Evolutionary conservation across 2,888 invertebrate genomes (phyloP).

Genomic region (Pyrocoelia pectoralis): DNA sequence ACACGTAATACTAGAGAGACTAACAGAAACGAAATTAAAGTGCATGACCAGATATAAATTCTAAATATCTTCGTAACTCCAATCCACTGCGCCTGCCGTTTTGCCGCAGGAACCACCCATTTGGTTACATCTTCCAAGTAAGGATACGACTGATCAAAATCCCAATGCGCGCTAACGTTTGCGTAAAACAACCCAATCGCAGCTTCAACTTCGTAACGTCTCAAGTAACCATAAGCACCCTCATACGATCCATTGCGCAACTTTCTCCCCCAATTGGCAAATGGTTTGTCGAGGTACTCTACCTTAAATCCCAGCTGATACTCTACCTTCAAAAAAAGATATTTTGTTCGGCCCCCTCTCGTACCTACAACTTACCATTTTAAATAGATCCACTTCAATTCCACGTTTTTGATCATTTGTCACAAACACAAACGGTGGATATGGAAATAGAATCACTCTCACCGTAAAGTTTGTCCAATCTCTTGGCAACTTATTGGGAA

Average conservation of each 20-base stretch:
- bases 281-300: neutral
- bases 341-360: neutral
- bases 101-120: conserved; percentile 22
- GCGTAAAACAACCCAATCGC: conserved; percentile 17
- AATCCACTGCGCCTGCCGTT: conserved; percentile 13
- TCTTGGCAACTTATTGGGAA: conserved; percentile 13
- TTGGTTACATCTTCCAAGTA: conserved; percentile 25
- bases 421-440: conserved; percentile 15
- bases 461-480: conserved; percentile 15
- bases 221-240: conserved; percentile 12
- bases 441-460: neutral
- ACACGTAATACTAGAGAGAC: neutral
- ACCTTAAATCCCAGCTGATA: neutral
- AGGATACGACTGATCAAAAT: conserved; percentile 24
- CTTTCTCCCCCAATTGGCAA: conserved; percentile 8
- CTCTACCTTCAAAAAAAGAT: conserved; percentile 10
- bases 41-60: neutral
- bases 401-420: neutral
- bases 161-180: conserved; percentile 11
- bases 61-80: conserved; percentile 17
- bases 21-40: neutral
- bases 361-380: conserved; percentile 9
- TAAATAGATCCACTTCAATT: conserved; percentile 13
- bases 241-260: conserved; percentile 14
- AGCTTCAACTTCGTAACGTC: conserved; percentile 11